Conservation (phyloP, 2,113 vertebrate genomes). For the Uropsilus gracilis region DNA sequence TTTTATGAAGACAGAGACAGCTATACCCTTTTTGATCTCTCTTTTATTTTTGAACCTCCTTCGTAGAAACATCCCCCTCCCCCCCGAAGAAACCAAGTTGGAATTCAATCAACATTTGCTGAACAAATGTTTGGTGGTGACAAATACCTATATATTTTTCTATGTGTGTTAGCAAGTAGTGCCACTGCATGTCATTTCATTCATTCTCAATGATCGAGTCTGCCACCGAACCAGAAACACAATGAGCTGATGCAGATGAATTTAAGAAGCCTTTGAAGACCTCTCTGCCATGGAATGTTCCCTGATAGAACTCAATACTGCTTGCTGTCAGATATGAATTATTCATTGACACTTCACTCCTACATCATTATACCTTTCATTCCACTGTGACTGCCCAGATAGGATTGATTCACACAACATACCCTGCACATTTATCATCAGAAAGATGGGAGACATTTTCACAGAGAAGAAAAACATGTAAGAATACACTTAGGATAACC, state of each 20-base stretch:
- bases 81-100: background rate
- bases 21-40: background rate
- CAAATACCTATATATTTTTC: background rate
- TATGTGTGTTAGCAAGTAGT: slow-evolving; percentile 56
- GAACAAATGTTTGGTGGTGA: slow-evolving; percentile 43
- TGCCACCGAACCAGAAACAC: slow-evolving; percentile 83
- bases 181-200: slow-evolving; percentile 64
- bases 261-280: slow-evolving; percentile 69
- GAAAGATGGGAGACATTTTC: slow-evolving; percentile 56
- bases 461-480: slow-evolving; percentile 48
- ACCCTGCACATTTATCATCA: slow-evolving; percentile 60
- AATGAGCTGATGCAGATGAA: slow-evolving; percentile 79
- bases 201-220: slow-evolving; percentile 76
- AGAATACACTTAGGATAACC: slow-evolving; percentile 54
- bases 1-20: background rate
- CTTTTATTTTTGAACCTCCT: background rate
- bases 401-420: slow-evolving; percentile 76
- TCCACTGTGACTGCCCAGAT: slow-evolving; percentile 79
- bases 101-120: background rate
- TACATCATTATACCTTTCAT: slow-evolving; percentile 81
- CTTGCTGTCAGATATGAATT: slow-evolving; percentile 80
- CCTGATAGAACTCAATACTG: slow-evolving; percentile 67
- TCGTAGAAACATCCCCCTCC: no score
- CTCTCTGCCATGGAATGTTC: slow-evolving; percentile 68
- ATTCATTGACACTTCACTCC: slow-evolving; percentile 81